These are phyloP conservation scores for Ceuthmochares aereus DNA, from an alignment of 2,113 vertebrate genomes.

Conservation along the genomic window DNA sequence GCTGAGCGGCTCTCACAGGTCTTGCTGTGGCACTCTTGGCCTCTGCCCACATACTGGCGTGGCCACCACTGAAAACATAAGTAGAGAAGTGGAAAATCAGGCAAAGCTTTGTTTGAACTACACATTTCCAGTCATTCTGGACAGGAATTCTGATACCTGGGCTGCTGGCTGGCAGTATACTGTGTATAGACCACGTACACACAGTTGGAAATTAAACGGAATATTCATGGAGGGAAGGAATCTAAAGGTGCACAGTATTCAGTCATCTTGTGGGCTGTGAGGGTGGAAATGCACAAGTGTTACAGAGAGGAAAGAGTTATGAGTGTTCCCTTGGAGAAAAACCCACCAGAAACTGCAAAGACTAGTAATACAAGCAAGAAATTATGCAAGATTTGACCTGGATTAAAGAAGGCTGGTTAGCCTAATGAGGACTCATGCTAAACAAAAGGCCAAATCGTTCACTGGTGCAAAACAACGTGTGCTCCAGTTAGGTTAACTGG, in stretches of 20 bases:
- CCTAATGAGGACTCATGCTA: background rate
- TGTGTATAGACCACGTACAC: background rate
- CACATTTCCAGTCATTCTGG: slow-evolving; percentile 1
- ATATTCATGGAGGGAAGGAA: background rate
- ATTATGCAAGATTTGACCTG: background rate
- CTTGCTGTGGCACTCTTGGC: background rate
- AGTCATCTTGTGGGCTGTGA: fast-evolving
- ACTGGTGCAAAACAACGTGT: background rate
- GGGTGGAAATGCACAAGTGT: background rate
- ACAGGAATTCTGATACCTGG: background rate
- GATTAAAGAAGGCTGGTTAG: background rate
- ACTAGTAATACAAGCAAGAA: background rate
- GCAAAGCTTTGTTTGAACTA: background rate
- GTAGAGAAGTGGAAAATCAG: background rate
- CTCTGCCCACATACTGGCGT: fast-evolving
- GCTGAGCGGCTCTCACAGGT: background rate
- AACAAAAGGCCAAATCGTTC: background rate
- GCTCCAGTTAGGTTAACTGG: background rate
- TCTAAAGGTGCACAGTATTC: background rate
- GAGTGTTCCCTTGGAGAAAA: background rate
- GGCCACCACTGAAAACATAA: background rate
- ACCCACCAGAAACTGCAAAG: background rate
- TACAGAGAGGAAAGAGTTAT: background rate
- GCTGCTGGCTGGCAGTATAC: background rate
- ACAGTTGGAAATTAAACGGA: background rate